Evolutionary conservation across 2,888 invertebrate genomes (phyloP).

Genomic region (Synergus itoensis): DNA sequence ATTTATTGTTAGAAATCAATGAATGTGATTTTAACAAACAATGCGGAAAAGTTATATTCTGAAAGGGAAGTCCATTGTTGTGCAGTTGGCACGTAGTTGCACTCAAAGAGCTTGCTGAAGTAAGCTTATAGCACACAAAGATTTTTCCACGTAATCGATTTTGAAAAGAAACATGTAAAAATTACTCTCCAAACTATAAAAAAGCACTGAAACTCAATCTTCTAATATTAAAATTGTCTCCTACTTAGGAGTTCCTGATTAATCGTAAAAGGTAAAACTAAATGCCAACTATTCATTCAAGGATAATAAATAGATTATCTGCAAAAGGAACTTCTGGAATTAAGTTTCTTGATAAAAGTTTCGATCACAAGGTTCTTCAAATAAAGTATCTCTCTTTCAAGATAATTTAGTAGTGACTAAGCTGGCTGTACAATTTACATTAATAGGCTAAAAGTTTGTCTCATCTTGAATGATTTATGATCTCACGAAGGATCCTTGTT

Average conservation of each 20-base stretch:
- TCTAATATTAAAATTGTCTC: not conserved
- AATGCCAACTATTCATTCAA: not conserved
- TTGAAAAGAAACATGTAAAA: not conserved
- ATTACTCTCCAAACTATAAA: not conserved
- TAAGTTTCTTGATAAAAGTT: not conserved
- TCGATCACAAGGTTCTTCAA: not conserved
- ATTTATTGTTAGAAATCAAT: not conserved
- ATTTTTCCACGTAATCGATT: not conserved
- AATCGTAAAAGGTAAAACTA: too few species aligned
- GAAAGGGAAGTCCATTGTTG: not conserved
- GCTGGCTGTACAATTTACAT: slow-evolving; percentile 9
- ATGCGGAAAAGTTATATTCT: not conserved
- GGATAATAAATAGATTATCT: not conserved
- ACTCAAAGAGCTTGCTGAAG: not conserved
- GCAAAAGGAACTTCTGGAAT: not conserved
- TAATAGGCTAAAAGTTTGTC: slow-evolving; percentile 20
- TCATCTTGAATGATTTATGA: slow-evolving; percentile 32
- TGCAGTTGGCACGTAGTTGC: not conserved
- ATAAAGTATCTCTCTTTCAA: not conserved
- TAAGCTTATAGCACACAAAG: not conserved
- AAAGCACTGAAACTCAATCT: not conserved
- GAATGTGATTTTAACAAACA: not conserved
- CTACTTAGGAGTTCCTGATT: not conserved
- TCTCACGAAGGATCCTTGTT: slow-evolving; percentile 15
- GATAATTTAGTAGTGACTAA: slow-evolving; percentile 25